Evolutionary conservation across 2,797 vertebrate genomes (phyloP).

Genomic region (Pangasius krempfi): DNA sequence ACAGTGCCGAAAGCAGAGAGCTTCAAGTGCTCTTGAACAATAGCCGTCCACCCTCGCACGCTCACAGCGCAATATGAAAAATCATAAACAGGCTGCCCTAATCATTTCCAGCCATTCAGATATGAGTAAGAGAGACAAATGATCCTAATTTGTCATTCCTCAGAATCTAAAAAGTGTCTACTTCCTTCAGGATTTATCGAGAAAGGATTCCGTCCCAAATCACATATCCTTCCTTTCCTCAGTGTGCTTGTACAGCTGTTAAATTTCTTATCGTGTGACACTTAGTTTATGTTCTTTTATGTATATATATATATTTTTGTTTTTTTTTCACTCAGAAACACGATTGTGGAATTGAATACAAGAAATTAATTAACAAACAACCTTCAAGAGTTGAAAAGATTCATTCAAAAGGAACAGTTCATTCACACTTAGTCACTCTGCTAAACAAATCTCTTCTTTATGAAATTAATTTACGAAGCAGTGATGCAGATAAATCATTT

Average conservation of each 20-base stretch:
- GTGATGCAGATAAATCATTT: not conserved
- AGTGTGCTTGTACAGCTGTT: not conserved
- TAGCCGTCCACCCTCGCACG: constrained; percentile 23
- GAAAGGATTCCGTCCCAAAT: constrained; percentile 2
- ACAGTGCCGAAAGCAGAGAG: constrained; percentile 46
- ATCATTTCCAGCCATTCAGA: constrained; percentile 31
- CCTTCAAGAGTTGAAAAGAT: not conserved
- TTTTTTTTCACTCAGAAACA: not conserved
- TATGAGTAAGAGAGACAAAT: not conserved
- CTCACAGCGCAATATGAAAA: not conserved
- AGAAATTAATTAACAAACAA: not conserved
- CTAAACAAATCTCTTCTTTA: not conserved
- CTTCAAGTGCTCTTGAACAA: constrained; percentile 42
- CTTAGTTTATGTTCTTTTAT: not conserved
- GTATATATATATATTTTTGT: not conserved
- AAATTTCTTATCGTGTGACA: not conserved
- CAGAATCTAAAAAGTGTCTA: not conserved
- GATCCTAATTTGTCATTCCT: not conserved
- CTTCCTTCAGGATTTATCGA: not conserved
- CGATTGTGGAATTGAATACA: not conserved
- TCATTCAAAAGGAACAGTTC: not conserved
- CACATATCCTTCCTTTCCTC: not conserved
- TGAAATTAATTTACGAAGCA: not conserved
- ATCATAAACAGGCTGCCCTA: not conserved
- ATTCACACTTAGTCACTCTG: not conserved